Evolutionary conservation across 2,888 invertebrate genomes (phyloP), one percentile per base, ranked within the genome.

Genomic region (Nemurella pictetii): DNA sequence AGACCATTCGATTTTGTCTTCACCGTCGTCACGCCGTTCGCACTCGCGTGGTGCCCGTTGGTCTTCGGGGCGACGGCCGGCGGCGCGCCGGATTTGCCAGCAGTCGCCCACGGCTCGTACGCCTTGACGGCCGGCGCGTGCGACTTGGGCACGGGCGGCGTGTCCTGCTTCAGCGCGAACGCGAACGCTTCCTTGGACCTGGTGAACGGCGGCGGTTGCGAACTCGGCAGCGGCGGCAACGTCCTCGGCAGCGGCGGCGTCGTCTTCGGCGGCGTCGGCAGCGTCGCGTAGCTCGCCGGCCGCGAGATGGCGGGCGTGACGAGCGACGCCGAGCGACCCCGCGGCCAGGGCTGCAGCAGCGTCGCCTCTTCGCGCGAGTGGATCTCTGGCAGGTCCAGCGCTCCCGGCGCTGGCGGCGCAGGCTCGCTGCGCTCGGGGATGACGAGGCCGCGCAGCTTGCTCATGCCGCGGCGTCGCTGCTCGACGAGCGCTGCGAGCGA

Each of bases 371-470:
- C 55, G 32, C 74, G 73, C 26, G 73, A 80, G 26, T 74, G 95
- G 84, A 97, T 97, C 92, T 95, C 96, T 0, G 97, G 96, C 88
- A 97, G 91, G 90, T 96, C 96, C 81, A 95, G 91, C 83, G 94
- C 93, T 72, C 94, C 93, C 27, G 94, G 93, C 84, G 87, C 87
- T 75, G 86, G 84, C 5, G 90, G 88, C 85, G 90, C 86, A 87
- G 93, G 91, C 29, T 92, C 90, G 20, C 93, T 92, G 86, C 93
- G 92, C 88, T 97, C 97, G 3, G 97, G 97, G 89, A 97, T 97
- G 36, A 96, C 95, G 88, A 97, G 91, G n/a, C 97, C 97, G 88
- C 96, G 93, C 85, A 97, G 90, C 90, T 97, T 97, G 0, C 96
- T 96, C 90, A 96, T 94, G 27, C 95, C 95, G 89, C 95, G 95